A percentile compares a stretch with the other conserved stretches of the same genome.
Conservation (phyloP, 2,113 vertebrate genomes). For the Corythaeola cristata region DNA sequence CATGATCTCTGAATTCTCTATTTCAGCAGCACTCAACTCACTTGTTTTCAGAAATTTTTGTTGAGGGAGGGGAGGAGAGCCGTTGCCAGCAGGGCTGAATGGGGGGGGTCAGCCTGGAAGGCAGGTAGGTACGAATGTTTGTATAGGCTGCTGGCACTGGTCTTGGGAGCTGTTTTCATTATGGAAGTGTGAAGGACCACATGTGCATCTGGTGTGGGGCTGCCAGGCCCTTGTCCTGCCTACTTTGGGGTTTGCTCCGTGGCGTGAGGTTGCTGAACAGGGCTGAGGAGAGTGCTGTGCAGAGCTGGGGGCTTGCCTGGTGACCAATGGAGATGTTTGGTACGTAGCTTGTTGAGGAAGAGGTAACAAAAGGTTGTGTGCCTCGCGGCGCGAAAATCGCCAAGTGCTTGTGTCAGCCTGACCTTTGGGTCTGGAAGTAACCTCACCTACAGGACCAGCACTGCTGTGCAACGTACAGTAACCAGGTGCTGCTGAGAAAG, state of each 20-base stretch:
- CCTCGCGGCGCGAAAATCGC: fast-evolving
- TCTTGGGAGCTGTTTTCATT: not conserved
- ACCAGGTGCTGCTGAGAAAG: not conserved
- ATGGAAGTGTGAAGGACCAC: fast-evolving
- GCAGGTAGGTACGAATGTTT: too few relatives aligned
- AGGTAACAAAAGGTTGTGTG: not conserved
- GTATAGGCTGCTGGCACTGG: not conserved
- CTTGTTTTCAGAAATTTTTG: not conserved
- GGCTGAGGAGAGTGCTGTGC: not conserved
- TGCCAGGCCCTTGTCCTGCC: not conserved
- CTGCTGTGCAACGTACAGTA: not conserved
- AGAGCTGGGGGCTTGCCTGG: not conserved
- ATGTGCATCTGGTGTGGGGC: not conserved
- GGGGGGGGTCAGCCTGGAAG: not conserved
- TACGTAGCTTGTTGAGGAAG: not conserved
- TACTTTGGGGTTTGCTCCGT: not conserved
- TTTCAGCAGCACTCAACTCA: not conserved
- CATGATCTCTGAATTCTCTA: too few relatives aligned
- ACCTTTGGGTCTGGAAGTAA: not conserved
- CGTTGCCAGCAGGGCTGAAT: not conserved
- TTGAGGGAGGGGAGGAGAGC: not conserved
- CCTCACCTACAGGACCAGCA: not conserved
- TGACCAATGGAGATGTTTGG: fast-evolving
- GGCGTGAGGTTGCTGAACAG: fast-evolving
- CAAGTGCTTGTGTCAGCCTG: not conserved